phyloP scores from a whole-genome alignment of 2,113 vertebrate genomes.

The Campylorhamphus procurvoides region DNA sequence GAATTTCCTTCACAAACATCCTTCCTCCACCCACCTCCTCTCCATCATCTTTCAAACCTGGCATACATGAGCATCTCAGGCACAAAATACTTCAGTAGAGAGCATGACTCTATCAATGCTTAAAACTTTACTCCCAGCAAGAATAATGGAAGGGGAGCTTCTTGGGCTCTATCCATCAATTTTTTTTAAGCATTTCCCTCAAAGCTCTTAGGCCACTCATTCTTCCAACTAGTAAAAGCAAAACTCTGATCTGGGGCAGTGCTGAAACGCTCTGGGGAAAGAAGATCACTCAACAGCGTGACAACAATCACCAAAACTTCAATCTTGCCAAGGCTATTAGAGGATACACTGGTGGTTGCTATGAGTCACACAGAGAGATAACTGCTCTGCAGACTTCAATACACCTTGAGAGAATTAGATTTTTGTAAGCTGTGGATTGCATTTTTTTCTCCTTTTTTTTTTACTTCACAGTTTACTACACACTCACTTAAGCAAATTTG shows the following conservation, averaged over 20 bases:
- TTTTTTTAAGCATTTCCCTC: slow-evolving; percentile 70
- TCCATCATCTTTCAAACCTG: background rate
- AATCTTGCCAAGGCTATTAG: slow-evolving; percentile 61
- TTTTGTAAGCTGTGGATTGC: slow-evolving; percentile 65
- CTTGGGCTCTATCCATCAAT: slow-evolving; percentile 52
- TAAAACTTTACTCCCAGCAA: slow-evolving; percentile 52
- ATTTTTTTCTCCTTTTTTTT: background rate
- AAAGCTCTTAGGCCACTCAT: slow-evolving; percentile 49
- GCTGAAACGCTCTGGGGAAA: background rate
- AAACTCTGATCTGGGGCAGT: background rate
- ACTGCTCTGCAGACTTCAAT: slow-evolving; percentile 59
- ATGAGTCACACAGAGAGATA: slow-evolving; percentile 54
- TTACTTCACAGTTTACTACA: background rate
- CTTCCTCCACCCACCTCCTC: background rate
- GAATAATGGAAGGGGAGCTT: slow-evolving; percentile 64
- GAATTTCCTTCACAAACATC: background rate
- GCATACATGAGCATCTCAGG: slow-evolving; percentile 34
- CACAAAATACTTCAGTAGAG: slow-evolving; percentile 57
- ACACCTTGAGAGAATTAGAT: slow-evolving; percentile 65
- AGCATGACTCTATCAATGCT: slow-evolving; percentile 43
- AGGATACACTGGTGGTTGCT: slow-evolving; percentile 24
- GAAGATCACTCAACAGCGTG: background rate
- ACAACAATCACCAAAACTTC: slow-evolving; percentile 63
- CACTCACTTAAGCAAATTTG: slow-evolving; percentile 33
- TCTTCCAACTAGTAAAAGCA: background rate